Evolutionary conservation across 2,797 vertebrate genomes (phyloP).

Genomic region (Dendrocincla tyrannina): DNA sequence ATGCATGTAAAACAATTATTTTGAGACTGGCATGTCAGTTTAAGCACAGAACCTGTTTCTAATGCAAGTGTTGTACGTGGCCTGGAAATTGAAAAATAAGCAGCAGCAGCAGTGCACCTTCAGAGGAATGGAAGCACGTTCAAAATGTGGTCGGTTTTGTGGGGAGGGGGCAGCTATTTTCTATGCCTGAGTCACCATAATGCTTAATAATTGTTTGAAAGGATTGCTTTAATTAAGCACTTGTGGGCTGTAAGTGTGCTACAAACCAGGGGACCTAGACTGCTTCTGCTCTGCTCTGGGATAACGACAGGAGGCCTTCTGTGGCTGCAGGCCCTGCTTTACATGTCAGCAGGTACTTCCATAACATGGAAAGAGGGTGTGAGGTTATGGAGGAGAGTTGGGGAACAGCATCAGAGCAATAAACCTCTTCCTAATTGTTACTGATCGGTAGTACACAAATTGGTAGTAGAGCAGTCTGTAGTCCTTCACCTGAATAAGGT

Average conservation of each 20-base stretch:
- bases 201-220: conserved; percentile 73
- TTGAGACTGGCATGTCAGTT: neutral
- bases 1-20: conserved; percentile 21
- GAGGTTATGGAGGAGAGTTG: neutral
- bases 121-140: conserved; percentile 26
- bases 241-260: conserved; percentile 47
- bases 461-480: neutral
- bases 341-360: conserved; percentile 19
- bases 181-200: conserved; percentile 45
- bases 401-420: conserved; percentile 16
- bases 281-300: conserved; percentile 45
- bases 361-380: neutral
- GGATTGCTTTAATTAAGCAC: conserved; percentile 71
- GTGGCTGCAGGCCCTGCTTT: conserved; percentile 32
- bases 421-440: conserved; percentile 48
- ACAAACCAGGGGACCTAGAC: conserved; percentile 35
- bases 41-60: neutral
- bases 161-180: neutral
- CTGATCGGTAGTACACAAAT: conserved; percentile 61
- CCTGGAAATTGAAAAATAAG: neutral
- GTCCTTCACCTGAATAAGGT: conserved; percentile 18
- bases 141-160: conserved; percentile 27
- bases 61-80: neutral
- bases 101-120: neutral
- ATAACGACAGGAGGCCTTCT: conserved; percentile 43